These are phyloP conservation scores for Ceyx margarethae DNA, from an alignment of 2,113 vertebrate genomes.

Conservation along the genomic window DNA sequence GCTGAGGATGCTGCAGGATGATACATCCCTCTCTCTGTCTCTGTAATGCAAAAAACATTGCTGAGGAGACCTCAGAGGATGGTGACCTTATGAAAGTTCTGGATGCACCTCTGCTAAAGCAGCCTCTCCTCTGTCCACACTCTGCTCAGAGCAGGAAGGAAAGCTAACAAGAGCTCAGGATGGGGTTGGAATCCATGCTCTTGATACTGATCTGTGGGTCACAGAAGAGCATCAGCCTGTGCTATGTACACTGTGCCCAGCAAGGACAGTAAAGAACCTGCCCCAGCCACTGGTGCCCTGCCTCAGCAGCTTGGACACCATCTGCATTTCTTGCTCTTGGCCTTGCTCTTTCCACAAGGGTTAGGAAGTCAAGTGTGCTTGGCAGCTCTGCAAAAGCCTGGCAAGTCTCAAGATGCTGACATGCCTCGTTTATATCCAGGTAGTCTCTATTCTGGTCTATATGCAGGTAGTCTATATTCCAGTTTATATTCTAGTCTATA, in stretches of 20 bases:
- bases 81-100: neutral
- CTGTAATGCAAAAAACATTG: neutral
- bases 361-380: neutral
- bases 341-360: neutral
- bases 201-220: neutral
- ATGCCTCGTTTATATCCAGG: neutral
- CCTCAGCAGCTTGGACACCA: neutral
- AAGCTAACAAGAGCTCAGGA: neutral
- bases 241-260: neutral
- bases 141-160: neutral
- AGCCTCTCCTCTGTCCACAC: neutral
- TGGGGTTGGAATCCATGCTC: neutral
- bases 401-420: neutral
- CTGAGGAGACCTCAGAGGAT: neutral
- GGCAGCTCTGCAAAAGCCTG: neutral
- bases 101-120: neutral
- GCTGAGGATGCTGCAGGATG: neutral
- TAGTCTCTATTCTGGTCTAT: no score
- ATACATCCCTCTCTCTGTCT: neutral
- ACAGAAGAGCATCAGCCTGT: fast-evolving
- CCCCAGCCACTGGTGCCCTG: neutral
- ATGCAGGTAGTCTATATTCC: no score
- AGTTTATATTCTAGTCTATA: no score
- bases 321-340: neutral
- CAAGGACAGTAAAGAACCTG: neutral